A percentile compares a stretch with the other conserved stretches of the same genome.
Conservation (phyloP, 2,888 invertebrate species). For the Thysanoteuthis rhombus region DNA sequence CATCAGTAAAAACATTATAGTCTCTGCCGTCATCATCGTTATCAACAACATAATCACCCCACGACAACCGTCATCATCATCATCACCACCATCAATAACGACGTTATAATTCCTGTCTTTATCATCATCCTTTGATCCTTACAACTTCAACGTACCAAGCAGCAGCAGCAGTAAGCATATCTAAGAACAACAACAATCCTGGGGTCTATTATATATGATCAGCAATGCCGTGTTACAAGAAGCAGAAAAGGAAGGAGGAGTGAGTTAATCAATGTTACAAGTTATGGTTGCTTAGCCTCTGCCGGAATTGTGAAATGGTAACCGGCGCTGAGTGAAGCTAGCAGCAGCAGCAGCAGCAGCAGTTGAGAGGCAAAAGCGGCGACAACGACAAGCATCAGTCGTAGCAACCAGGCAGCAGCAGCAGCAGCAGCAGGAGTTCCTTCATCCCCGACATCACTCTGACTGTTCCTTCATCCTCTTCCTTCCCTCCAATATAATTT, state of each 20-base stretch:
- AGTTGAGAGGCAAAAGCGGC: background rate
- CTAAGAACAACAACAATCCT: too few relatives aligned
- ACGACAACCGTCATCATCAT: too few relatives aligned
- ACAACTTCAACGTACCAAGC: too few relatives aligned
- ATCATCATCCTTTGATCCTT: too few relatives aligned
- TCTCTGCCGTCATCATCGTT: too few relatives aligned
- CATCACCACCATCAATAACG: too few relatives aligned
- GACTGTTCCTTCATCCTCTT: background rate
- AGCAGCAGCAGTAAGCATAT: too few relatives aligned
- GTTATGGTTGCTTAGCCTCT: constrained; percentile 12
- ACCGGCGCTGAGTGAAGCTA: background rate
- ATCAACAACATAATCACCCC: too few relatives aligned
- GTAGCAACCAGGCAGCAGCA: background rate
- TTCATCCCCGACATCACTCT: background rate
- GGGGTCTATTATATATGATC: too few relatives aligned
- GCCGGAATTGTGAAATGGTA: background rate
- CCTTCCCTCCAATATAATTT: background rate
- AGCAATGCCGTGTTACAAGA: background rate
- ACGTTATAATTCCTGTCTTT: too few relatives aligned
- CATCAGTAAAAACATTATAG: too few relatives aligned
- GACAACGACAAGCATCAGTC: background rate
- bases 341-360: background rate
- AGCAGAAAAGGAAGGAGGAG: background rate
- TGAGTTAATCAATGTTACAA: background rate
- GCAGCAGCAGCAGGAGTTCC: background rate